These are phyloP conservation scores for Rhynchophorus ferrugineus DNA, from an alignment of 1,140 invertebrate genomes.

Conservation along the genomic window DNA sequence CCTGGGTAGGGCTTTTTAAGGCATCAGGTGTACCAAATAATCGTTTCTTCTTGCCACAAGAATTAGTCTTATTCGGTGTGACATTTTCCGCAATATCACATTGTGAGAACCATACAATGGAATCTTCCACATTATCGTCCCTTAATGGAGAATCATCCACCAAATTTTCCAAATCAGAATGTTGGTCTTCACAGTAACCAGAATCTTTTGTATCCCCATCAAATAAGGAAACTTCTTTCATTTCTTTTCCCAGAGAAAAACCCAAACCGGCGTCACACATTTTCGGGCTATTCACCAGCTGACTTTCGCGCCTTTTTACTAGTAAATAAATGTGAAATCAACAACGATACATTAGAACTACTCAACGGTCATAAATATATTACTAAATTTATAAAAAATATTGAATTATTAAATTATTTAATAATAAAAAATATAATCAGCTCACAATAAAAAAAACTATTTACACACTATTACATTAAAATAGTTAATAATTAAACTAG, in stretches of 20 bases:
- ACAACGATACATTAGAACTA: background rate
- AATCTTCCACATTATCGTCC: conserved; percentile 23
- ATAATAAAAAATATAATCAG: too few species aligned
- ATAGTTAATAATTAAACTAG: too few species aligned
- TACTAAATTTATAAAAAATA: too few species aligned
- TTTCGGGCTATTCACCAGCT: background rate
- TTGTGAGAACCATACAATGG: conserved; percentile 24
- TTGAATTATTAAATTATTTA: too few species aligned
- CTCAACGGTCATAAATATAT: too few species aligned
- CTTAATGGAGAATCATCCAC: conserved; percentile 34
- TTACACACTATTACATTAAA: too few species aligned
- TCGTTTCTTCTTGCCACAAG: conserved; percentile 25
- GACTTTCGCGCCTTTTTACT: conserved; percentile 6
- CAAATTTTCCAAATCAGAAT: conserved; percentile 39
- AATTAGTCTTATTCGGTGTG: conserved; percentile 36
- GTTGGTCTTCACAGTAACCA: conserved; percentile 42
- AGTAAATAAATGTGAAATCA: conserved; percentile 6
- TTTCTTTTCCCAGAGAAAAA: conserved; percentile 3
- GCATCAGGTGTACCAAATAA: conserved; percentile 30
- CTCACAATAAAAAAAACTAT: too few species aligned
- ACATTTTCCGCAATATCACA: conserved; percentile 26
- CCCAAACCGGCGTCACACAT: background rate
- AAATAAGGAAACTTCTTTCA: conserved; percentile 12
- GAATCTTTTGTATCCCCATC: conserved; percentile 53
- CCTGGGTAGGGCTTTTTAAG: conserved; percentile 36